Conservation (phyloP, 2,888 invertebrate species). For the Agriopis leucophaearia region DNA sequence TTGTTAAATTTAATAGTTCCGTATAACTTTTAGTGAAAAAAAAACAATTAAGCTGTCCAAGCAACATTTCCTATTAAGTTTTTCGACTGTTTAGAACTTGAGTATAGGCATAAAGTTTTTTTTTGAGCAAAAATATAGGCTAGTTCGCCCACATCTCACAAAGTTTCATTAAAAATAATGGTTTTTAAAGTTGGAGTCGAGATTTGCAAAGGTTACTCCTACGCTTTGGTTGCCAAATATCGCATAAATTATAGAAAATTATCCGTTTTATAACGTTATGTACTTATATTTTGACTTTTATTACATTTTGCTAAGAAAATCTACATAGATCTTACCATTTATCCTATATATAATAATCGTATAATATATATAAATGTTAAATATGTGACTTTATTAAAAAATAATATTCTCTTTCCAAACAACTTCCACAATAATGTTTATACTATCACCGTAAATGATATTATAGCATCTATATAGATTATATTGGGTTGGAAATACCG, state of each 20-base stretch:
- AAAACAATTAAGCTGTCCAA: background rate
- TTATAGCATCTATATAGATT: background rate
- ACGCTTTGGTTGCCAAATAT: slow-evolving; percentile 24
- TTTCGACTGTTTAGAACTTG: background rate
- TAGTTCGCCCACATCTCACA: slow-evolving; percentile 24
- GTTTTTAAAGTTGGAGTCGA: slow-evolving; percentile 17
- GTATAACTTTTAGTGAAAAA: background rate
- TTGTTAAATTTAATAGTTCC: background rate
- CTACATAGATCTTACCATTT: background rate
- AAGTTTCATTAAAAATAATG: slow-evolving; percentile 33
- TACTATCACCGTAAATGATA: background rate
- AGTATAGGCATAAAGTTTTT: slow-evolving; percentile 1
- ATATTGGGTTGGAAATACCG: background rate
- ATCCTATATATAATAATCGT: background rate
- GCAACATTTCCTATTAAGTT: background rate
- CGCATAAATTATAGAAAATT: slow-evolving; percentile 17
- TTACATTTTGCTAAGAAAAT: slow-evolving; percentile 3
- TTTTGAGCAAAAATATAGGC: background rate
- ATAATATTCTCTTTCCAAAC: background rate
- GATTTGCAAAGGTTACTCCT: slow-evolving; percentile 38
- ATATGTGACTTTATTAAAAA: background rate
- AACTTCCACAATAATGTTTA: background rate
- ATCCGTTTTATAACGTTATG: slow-evolving; percentile 9
- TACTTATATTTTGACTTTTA: slow-evolving; percentile 23
- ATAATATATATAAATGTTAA: too few species aligned